Percentiles rank a stretch among this genome's conserved stretches.
Evolutionary conservation across 2,888 invertebrate species (phyloP).

Genomic region (Nemotelus nigrinus): DNA sequence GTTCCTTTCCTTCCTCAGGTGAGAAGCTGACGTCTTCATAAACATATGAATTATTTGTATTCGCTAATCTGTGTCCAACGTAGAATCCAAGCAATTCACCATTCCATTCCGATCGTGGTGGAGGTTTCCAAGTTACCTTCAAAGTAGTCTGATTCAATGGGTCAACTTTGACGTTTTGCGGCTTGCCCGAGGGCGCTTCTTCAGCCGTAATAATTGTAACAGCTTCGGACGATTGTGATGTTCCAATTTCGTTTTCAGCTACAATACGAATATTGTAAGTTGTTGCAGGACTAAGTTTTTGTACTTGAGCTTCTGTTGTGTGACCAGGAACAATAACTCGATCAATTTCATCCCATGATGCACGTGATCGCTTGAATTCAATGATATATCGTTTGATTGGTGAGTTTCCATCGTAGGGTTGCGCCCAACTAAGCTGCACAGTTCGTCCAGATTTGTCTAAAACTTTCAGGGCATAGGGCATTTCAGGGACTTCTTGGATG

Average conservation of each 20-base stretch:
- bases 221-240: slow-evolving; percentile 91
- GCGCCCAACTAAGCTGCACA: slow-evolving; percentile 91
- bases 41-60: slow-evolving; percentile 85
- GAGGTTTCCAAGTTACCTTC: slow-evolving; percentile 91
- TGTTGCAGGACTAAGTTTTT: slow-evolving; percentile 88
- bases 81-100: slow-evolving; percentile 92
- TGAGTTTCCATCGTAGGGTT: slow-evolving; percentile 92
- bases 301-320: slow-evolving; percentile 88
- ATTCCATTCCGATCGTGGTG: slow-evolving; percentile 89
- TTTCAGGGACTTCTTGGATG: slow-evolving; percentile 84
- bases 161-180: slow-evolving; percentile 85
- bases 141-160: slow-evolving; percentile 88
- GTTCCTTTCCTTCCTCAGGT: slow-evolving; percentile 91
- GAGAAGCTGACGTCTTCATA: slow-evolving; percentile 93
- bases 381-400: slow-evolving; percentile 89
- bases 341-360: slow-evolving; percentile 86
- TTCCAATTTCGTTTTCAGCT: slow-evolving; percentile 92
- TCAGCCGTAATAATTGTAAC: slow-evolving; percentile 96
- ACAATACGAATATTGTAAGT: slow-evolving; percentile 93
- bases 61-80: slow-evolving; percentile 87
- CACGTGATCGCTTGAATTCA: slow-evolving; percentile 88
- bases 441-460: slow-evolving; percentile 90
- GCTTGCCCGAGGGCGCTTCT: slow-evolving; percentile 87
- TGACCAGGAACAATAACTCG: slow-evolving; percentile 89
- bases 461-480: slow-evolving; percentile 88